A percentile compares a stretch with the other conserved stretches of the same genome.
Conservation (phyloP, 2,113 vertebrate genomes). For the Laticauda colubrina region DNA sequence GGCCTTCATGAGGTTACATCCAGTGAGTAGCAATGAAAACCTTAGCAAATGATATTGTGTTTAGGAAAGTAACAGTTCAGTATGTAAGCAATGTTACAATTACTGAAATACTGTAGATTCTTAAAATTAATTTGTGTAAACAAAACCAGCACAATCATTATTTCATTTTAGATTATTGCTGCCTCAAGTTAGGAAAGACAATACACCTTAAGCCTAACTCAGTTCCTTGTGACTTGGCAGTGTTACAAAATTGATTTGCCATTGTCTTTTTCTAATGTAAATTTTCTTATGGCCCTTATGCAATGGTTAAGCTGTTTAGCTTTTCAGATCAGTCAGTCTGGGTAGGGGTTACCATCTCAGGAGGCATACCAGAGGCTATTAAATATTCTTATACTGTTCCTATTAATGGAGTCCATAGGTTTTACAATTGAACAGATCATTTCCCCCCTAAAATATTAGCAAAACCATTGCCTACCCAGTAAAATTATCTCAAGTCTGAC, state of each 20-base stretch:
- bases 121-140: constrained; percentile 23
- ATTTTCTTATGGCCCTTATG: neutral
- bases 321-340: neutral
- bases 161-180: constrained; percentile 17
- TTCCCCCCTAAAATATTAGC: neutral
- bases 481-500: neutral
- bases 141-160: neutral
- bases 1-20: too few relatives aligned
- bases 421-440: neutral
- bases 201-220: neutral
- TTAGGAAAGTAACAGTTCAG: too few relatives aligned
- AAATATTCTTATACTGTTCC: neutral
- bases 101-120: too few relatives aligned
- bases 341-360: neutral
- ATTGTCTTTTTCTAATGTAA: neutral
- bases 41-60: too few relatives aligned
- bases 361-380: neutral
- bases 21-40: too few relatives aligned
- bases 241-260: neutral
- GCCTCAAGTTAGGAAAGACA: neutral
- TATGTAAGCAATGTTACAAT: too few relatives aligned
- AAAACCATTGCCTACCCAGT: neutral
- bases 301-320: neutral
- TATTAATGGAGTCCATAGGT: neutral
- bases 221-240: neutral